These are phyloP conservation scores for Monarcha castaneiventris DNA, from an alignment of 2,113 vertebrate genomes.

Conservation along the genomic window DNA sequence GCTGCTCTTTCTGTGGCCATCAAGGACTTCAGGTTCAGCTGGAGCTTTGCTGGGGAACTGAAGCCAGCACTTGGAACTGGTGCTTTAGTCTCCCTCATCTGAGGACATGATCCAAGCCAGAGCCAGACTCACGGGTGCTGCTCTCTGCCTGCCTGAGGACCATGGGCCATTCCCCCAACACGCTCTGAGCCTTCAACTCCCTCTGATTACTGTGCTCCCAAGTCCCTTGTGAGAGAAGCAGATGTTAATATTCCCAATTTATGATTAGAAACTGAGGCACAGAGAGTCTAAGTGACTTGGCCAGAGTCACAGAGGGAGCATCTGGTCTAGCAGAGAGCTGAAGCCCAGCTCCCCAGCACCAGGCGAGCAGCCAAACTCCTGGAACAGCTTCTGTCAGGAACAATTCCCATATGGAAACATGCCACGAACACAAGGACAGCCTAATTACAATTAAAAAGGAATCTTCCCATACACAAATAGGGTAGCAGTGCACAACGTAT, in stretches of 20 bases:
- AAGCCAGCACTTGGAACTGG: background rate
- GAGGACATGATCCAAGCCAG: background rate
- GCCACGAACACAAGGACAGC: conserved; percentile 25
- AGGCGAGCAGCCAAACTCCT: conserved; percentile 49
- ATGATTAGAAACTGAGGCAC: conserved; percentile 30
- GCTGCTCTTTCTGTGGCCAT: background rate
- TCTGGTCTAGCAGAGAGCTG: conserved; percentile 25
- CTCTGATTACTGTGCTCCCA: background rate
- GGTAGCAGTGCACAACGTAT: accelerated
- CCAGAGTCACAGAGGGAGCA: background rate
- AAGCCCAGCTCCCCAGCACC: background rate
- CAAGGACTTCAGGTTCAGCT: background rate
- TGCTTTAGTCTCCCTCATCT: background rate
- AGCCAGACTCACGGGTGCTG: background rate
- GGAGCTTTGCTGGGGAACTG: background rate
- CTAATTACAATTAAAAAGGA: conserved; percentile 60
- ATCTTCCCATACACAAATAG: background rate
- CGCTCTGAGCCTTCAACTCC: accelerated
- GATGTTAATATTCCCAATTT: background rate
- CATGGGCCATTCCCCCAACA: accelerated
- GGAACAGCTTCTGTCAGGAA: conserved; percentile 55
- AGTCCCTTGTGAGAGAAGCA: background rate
- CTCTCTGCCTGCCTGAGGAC: background rate
- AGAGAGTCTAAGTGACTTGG: background rate
- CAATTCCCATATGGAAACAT: conserved; percentile 38